Conservation (phyloP, 2,113 vertebrate species). For the Hucho hucho region DNA sequence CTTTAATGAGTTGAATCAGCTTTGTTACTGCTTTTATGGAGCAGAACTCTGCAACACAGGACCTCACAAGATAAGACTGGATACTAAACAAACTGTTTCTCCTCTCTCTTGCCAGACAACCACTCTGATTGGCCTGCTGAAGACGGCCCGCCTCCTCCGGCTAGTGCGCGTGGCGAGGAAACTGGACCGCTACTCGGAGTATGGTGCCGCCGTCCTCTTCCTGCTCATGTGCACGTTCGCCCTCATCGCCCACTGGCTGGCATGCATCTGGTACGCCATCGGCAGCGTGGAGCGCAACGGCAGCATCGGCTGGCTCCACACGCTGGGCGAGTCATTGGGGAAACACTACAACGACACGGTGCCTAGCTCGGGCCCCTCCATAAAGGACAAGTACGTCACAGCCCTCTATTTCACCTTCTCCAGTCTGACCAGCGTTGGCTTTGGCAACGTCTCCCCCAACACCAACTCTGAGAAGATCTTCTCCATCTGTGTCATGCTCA, state of each 20-base stretch:
- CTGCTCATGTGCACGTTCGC: slow-evolving; percentile 96
- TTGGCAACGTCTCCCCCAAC: slow-evolving; percentile 95
- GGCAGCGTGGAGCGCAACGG: slow-evolving; percentile 84
- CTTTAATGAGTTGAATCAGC: no score
- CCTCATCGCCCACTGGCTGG: slow-evolving; percentile 93
- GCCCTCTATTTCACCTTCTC: slow-evolving; percentile 99
- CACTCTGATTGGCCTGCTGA: slow-evolving; percentile 92
- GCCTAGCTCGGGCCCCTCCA: slow-evolving; percentile 80
- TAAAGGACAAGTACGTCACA: slow-evolving; percentile 97
- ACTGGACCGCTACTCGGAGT: slow-evolving; percentile 93
- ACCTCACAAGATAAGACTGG: no score
- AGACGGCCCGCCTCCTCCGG: slow-evolving; percentile 89
- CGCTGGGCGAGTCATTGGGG: slow-evolving; percentile 86
- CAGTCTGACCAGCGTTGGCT: slow-evolving; percentile 95
- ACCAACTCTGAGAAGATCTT: slow-evolving; percentile 98
- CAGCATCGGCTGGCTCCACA: slow-evolving; percentile 91
- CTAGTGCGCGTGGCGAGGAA: slow-evolving; percentile 90
- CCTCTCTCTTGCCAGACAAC: slow-evolving; percentile 60
- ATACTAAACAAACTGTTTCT: not conserved
- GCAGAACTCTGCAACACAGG: no score
- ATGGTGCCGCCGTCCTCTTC: slow-evolving; percentile 89
- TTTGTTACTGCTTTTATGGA: no score
- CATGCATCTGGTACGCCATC: slow-evolving; percentile 96
- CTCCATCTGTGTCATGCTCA: slow-evolving; percentile 98
- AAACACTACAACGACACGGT: slow-evolving; percentile 82